Evolutionary conservation across 2,113 vertebrate species (phyloP), one percentile per base, ranked within the genome.

Genomic region (Tenrec ecaudatus): DNA sequence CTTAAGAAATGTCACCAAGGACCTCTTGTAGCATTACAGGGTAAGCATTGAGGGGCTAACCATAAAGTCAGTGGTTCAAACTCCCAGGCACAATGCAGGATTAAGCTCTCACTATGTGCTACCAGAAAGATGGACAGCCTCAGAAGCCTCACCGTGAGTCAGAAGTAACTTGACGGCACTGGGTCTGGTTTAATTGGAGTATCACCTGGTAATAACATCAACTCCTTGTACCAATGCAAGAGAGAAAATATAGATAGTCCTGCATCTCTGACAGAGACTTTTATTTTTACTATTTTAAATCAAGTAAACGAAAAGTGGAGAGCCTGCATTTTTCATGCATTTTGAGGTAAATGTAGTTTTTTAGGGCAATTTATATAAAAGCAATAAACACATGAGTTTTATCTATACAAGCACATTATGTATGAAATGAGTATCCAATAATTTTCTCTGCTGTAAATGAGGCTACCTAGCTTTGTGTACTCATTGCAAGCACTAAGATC

Each of bases 121-220:
- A 10, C 9, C 47, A 53, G 47, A 53, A 53, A 53, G 47, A 53
- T 10, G 47, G 47, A 53, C 47, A 14, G 9, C 12, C 47, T 53
- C 47, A 12, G 9, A 10, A 53, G 47, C 47, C 47, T 53, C 40
- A 40, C 40, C 3, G n/a, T n/a, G 40, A 40, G 40, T 40, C 47
- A 53, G 47, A 53, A 53, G 6, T 10, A 53, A 53, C 12, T 53
- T 53, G 12, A 53, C 1, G 47, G 47, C 47, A 53, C 6, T 12
- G 47, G 47, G 47, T 53, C 2, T 53, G 47, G 47, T 53, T 14
- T 10, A 53, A 53, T 10, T 53, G 57, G 77, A 75, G n/a, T 5
- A 6, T 64, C 64, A 85, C 73, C 75, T 79, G 86, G 73, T 95
- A 81, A 33, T 62, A 89, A 73, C 81, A 94, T 90, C 31, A 92